phyloP scores from a whole-genome alignment of 2,888 invertebrate species.

The Apamea monoglypha region DNA sequence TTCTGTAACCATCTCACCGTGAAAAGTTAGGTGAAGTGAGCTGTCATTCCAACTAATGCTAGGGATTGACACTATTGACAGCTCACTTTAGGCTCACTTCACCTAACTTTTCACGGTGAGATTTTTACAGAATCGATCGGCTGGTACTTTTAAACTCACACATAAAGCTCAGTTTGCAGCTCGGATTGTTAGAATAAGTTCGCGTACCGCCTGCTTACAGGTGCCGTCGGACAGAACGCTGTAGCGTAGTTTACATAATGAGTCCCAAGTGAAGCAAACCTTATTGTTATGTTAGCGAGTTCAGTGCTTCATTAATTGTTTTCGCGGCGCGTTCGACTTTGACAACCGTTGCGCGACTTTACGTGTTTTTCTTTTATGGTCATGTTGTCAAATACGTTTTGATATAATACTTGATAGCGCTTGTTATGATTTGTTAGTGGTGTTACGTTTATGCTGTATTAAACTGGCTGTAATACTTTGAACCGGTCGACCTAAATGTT shows the following conservation, averaged over 20 bases:
- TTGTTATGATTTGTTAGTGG: neutral
- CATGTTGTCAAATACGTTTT: slow-evolving; percentile 11
- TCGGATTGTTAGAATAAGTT: neutral
- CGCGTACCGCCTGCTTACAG: neutral
- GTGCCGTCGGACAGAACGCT: too few species aligned
- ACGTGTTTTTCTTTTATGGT: slow-evolving; percentile 8
- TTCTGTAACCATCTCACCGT: too few species aligned
- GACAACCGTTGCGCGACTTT: neutral
- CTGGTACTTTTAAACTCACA: neutral
- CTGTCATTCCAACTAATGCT: too few species aligned
- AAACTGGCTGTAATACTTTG: neutral
- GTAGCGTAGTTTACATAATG: slow-evolving; percentile 3
- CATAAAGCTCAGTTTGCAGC: neutral
- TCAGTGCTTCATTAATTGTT: slow-evolving; percentile 46
- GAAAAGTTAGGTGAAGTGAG: too few species aligned
- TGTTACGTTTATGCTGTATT: neutral
- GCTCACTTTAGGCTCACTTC: too few species aligned
- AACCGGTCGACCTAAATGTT: neutral
- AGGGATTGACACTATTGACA: too few species aligned
- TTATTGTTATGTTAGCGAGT: slow-evolving; percentile 24
- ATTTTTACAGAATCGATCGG: too few species aligned
- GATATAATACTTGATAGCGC: neutral
- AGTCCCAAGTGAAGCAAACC: slow-evolving; percentile 30
- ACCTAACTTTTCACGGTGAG: too few species aligned
- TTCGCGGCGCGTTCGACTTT: neutral